These are phyloP conservation scores for Dyspetes luteomarginatus DNA, from an alignment of 2,888 invertebrate species.

Conservation along the genomic window DNA sequence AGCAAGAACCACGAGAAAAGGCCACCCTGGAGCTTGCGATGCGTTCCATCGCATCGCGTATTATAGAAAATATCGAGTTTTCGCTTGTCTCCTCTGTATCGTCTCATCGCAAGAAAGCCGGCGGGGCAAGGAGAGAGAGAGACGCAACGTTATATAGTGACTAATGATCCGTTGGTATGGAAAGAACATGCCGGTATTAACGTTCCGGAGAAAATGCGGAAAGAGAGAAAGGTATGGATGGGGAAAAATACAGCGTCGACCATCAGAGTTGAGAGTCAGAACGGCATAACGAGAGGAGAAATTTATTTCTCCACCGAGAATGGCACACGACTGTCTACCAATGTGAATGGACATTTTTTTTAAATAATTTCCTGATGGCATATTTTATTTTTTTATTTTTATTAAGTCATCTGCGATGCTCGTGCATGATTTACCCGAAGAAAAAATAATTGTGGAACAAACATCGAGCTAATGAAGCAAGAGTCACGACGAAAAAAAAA, in stretches of 20 bases:
- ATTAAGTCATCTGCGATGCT: not conserved
- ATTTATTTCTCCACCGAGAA: slow-evolving; percentile 55
- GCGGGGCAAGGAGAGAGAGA: slow-evolving; percentile 57
- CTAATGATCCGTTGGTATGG: slow-evolving; percentile 75
- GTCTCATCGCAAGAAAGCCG: slow-evolving; percentile 58
- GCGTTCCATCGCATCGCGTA: not conserved
- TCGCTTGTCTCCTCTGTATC: slow-evolving; percentile 67
- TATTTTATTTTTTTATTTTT: slow-evolving; percentile 27
- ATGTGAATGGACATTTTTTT: slow-evolving; percentile 18
- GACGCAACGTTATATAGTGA: slow-evolving; percentile 75
- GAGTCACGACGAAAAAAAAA: slow-evolving; percentile 36
- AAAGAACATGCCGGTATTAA: slow-evolving; percentile 51
- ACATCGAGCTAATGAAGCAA: slow-evolving; percentile 59
- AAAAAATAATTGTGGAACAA: slow-evolving; percentile 44
- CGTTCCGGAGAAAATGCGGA: slow-evolving; percentile 58
- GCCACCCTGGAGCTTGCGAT: slow-evolving; percentile 69
- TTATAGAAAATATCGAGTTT: slow-evolving; percentile 65
- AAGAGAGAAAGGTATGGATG: slow-evolving; percentile 60
- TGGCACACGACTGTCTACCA: not conserved
- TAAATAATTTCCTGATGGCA: slow-evolving; percentile 49
- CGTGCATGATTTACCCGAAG: slow-evolving; percentile 24
- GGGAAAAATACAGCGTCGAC: slow-evolving; percentile 68
- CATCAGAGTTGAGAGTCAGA: slow-evolving; percentile 71
- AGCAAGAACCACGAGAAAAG: slow-evolving; percentile 25
- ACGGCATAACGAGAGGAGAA: slow-evolving; percentile 60